phyloP scores from a whole-genome alignment of 2,888 invertebrate species.

The Tachystola acroxantha region DNA sequence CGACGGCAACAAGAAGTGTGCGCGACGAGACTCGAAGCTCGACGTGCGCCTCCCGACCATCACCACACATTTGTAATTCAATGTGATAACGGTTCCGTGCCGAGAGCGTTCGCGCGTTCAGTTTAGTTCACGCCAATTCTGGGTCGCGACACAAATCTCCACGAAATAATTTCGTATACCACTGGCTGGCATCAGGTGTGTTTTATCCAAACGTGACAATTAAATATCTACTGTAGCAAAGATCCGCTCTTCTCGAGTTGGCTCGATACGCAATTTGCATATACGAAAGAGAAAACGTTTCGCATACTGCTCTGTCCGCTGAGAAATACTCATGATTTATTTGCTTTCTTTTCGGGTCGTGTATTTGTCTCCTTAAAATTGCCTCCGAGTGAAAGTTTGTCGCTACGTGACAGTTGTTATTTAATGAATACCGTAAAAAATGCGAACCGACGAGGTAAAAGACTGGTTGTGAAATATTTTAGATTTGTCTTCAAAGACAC shows the following conservation, averaged over 20 bases:
- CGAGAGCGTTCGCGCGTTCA: slow-evolving; percentile 53
- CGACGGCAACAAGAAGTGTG: slow-evolving; percentile 8
- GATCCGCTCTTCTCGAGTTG: background rate
- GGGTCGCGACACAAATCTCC: slow-evolving; percentile 50
- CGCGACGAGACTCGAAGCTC: slow-evolving; percentile 27
- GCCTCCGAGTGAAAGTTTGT: slow-evolving; percentile 59
- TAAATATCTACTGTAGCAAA: background rate
- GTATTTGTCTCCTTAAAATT: slow-evolving; percentile 50
- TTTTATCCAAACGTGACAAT: slow-evolving; percentile 13
- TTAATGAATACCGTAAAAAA: slow-evolving; percentile 17
- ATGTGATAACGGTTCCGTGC: slow-evolving; percentile 66
- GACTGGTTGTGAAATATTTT: background rate
- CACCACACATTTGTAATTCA: slow-evolving; percentile 35
- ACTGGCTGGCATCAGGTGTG: slow-evolving; percentile 24
- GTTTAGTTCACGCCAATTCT: slow-evolving; percentile 47
- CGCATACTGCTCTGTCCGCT: slow-evolving; percentile 29
- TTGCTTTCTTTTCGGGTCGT: slow-evolving; percentile 58
- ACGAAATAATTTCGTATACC: slow-evolving; percentile 30
- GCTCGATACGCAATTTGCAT: slow-evolving; percentile 31
- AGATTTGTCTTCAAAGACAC: background rate
- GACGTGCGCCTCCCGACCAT: slow-evolving; percentile 16
- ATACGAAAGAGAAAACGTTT: slow-evolving; percentile 55
- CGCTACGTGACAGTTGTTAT: slow-evolving; percentile 39
- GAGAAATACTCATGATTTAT: slow-evolving; percentile 49
- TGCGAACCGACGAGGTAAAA: slow-evolving; percentile 1